A percentile compares a stretch with the other conserved stretches of the same genome.
Conservation (phyloP, 2,113 vertebrate species). For the Cepphus grylle region DNA sequence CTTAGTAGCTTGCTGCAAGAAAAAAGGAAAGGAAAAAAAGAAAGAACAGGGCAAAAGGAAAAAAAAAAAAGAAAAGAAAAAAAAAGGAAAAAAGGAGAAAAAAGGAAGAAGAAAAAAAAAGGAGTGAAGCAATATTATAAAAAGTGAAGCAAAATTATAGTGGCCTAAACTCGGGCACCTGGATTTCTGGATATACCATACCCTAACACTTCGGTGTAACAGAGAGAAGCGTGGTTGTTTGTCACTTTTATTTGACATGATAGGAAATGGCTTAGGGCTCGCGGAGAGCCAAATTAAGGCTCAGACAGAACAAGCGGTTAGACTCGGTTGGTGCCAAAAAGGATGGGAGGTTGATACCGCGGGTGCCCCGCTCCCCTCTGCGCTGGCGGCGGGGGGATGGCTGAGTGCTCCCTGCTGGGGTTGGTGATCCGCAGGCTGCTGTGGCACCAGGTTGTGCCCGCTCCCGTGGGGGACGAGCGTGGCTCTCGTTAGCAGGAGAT, state of each 20-base stretch:
- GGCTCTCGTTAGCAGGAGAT: not conserved
- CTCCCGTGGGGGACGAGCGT: accelerated
- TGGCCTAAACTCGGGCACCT: not conserved
- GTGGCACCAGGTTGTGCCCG: not conserved
- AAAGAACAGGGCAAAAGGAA: too few species aligned
- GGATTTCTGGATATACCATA: not conserved
- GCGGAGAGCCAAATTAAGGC: not conserved
- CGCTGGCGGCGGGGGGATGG: not conserved
- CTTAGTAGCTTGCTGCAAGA: not conserved
- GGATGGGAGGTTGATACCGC: not conserved
- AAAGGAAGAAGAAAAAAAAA: not conserved
- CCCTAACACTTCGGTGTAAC: accelerated
- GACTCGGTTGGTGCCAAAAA: not conserved
- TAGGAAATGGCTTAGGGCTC: not conserved
- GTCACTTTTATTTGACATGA: not conserved
- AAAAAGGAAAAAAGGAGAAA: not conserved
- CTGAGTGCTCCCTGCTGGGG: not conserved
- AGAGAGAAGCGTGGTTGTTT: not conserved
- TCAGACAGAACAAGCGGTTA: not conserved
- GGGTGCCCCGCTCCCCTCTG: not conserved
- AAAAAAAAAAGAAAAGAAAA: not conserved
- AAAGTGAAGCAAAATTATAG: not conserved
- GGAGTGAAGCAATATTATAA: not conserved
- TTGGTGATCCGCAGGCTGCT: not conserved
- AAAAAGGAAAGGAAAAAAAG: not conserved